Base-by-base conservation (phyloP, 2,797 vertebrate species). In the Todus mexicanus region DNA sequence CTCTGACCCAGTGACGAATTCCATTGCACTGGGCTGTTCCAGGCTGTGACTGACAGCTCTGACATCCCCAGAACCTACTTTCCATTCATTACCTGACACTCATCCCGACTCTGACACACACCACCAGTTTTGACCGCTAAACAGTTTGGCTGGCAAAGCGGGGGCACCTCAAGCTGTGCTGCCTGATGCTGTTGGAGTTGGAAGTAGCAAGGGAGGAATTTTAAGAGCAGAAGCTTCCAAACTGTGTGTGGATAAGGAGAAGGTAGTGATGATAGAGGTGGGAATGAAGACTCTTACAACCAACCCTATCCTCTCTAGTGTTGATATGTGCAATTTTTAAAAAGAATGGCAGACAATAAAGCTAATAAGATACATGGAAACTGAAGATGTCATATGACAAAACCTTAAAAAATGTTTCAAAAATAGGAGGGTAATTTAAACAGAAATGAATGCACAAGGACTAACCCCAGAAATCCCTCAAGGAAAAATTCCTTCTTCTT, bases 41-140 rank as follows among this genome's bases (percentile, higher is more conserved):
- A 40, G 60, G 60, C 64, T 82, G 38, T 0, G 4, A 37, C 66
- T 59, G n/a, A 54, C 75, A 76, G 51, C 14, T 50, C 1, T 2
- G 31, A 69, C 14, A 54, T 33, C 37, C 38, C 2, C 2, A 27
- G 16, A 15, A 59, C n/a, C 63, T 47, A 23, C 35, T 65, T 69
- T 18, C 26, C 54, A 43, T 66, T 82, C 64, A 26, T 33, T 35
- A 60, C 1, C 1, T 68, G 56, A 88, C 70, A 42, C 7, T 50
- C 38, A 42, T 1, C 19, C 12, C 0, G 1, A 13, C 20, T 75
- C 61, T 0, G 0, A 50, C 64, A 37, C 75, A 48, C 29, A 33
- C 31, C 31, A 12, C 23, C 27, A 23, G 40, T 48, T 73, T 25
- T 87, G 60, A 72, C 43, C 3, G 2, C 72, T 48, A 7, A 73